Evolutionary conservation across 2,888 invertebrate genomes (phyloP), one percentile per base, ranked within the genome.

Genomic region (Aspidiotus destructor): DNA sequence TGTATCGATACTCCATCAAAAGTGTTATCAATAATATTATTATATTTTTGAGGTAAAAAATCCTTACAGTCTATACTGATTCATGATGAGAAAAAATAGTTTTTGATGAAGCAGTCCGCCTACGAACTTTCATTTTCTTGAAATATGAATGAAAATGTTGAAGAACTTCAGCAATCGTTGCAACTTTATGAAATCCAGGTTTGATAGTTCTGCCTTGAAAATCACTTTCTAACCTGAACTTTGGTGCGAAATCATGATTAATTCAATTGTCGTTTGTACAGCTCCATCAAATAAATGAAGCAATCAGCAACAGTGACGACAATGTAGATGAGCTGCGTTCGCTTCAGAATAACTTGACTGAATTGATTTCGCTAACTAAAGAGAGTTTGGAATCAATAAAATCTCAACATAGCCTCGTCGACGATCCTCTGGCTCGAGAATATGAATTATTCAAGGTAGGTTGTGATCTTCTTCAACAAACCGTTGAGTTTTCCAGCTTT

Each of bases 401-500:
- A 40, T 63, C 64, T 13, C 54, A 53, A 40, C 67, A 73, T 60
- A 71, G 73, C 28, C 28, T 28, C 28, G 71, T 74, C 11, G 75
- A 74, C 15, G 76, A 78, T 74, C 73, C 75, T 7, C 74, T 81
- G 69, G 80, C 78, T 54, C 78, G 79, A 75, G 86, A 87, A 78
- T 87, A 86, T 80, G 83, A 83, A 60, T 77, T 85, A 72, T 86
- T 87, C 75, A 85, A 86, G 85, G 86, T 85, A 78, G 75, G 68
- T 71, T 72, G 70, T 63, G 44, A 61, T 41, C 61, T 57, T 16
- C 16, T 57, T 15, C 9, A 53, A 1, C 15, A 5, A 40, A n/a
- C 28, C 28, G 1, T 28, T 28, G 28, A 5, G 28, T 28, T 28
- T 28, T 28, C 28, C 28, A 28, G 1, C 5, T 28, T 1, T 28